Evolutionary conservation across 2,113 vertebrate species (phyloP).

Genomic region (Takifugu flavidus): DNA sequence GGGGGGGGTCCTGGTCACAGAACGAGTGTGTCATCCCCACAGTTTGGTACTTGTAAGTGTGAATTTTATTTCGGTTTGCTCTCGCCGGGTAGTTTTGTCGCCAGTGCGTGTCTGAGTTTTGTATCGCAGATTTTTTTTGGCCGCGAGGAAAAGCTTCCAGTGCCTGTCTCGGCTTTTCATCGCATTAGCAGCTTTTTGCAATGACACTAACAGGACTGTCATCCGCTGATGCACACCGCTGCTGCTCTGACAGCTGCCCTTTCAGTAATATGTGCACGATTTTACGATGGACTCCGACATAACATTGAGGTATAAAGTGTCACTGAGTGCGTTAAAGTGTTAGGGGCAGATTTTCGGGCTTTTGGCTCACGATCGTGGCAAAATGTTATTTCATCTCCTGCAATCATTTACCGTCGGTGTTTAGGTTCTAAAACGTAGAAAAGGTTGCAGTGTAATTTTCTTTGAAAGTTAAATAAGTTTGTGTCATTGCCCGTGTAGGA

Average conservation of each 20-base stretch:
- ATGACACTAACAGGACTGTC: slow-evolving; percentile 54
- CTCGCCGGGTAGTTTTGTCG: slow-evolving; percentile 1
- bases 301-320: not conserved
- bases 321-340: slow-evolving; percentile 1
- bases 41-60: slow-evolving; percentile 58
- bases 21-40: slow-evolving; percentile 25
- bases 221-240: slow-evolving; percentile 30
- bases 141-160: slow-evolving; percentile 1
- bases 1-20: slow-evolving; percentile 5
- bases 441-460: not conserved
- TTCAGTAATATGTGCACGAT: not conserved
- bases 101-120: not conserved
- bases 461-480: slow-evolving; percentile 1
- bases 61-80: not conserved
- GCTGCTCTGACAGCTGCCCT: slow-evolving; percentile 5
- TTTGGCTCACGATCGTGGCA: slow-evolving; percentile 8
- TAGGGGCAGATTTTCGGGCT: not conserved
- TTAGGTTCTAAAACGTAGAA: not conserved
- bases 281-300: too few relatives aligned
- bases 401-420: not conserved
- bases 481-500: not conserved
- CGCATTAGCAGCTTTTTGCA: slow-evolving; percentile 23
- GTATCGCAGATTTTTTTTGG: not conserved
- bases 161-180: slow-evolving; percentile 21
- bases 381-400: not conserved